Evolutionary conservation across 2,113 vertebrate species (phyloP).

Genomic region (Prinia subflava): DNA sequence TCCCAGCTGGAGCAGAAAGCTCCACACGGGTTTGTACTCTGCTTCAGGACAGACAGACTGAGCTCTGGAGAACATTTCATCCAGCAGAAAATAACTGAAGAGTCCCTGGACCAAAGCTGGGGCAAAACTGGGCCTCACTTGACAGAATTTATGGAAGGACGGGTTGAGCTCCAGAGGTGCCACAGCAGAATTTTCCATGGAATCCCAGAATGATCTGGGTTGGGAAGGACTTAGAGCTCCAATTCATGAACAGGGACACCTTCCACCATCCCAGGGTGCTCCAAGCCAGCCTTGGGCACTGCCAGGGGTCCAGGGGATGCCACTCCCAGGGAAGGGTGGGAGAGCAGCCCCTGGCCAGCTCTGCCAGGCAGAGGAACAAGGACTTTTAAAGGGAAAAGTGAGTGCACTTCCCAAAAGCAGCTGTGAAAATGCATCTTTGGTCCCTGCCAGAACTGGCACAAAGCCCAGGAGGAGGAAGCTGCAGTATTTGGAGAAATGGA

Average conservation of each 20-base stretch:
- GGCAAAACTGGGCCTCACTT: background rate
- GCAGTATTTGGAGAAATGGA: background rate
- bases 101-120: background rate
- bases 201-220: background rate
- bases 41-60: background rate
- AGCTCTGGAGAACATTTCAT: background rate
- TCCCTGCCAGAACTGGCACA: background rate
- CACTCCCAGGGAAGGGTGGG: background rate
- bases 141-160: background rate
- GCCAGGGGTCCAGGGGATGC: background rate
- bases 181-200: background rate
- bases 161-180: background rate
- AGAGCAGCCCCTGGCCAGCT: background rate
- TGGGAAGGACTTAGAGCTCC: background rate
- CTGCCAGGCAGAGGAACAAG: background rate
- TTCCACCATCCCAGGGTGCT: rapidly evolving
- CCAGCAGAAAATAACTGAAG: background rate
- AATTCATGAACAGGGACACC: background rate
- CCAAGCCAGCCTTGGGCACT: rapidly evolving
- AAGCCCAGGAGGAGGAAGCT: slow-evolving; percentile 11
- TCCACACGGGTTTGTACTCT: background rate
- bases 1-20: background rate
- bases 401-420: background rate
- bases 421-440: background rate
- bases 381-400: background rate